Base-by-base conservation (phyloP, 2,797 vertebrate genomes). In the Smutsia gigantea region DNA sequence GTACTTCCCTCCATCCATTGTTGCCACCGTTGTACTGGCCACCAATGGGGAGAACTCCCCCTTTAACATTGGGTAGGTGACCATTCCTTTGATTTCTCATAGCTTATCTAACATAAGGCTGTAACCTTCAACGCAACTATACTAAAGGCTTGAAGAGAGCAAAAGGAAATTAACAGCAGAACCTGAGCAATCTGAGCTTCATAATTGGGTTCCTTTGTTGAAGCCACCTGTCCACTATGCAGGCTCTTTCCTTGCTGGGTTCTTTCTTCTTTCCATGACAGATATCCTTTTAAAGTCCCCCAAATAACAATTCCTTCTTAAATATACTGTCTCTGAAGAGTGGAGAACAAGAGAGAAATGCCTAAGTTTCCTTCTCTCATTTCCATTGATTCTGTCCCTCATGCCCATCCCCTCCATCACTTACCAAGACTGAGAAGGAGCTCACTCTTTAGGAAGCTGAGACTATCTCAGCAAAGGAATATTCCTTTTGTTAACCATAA, bases 401-500 rank as follows among this genome's bases (percentile, higher is more conserved):
- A 27, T 51, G 29, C 21, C 39, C 7, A 42, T 17, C 15, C 13
- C 7, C 12, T 72, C 25, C 7, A 46, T n/a, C 14, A 4, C 31
- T 64, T 88, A 39, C 0, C 29, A 49, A 89, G 10, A 1, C 13
- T 86, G 51, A 88, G 9, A 63, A 29, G 37, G 15, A 79, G 14
- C 39, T 97, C 42, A 85, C 6, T 66, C 37, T 75, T 61, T 71
- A 63, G 69, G 51, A 95, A 95, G 63, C 27, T 14, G 23, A 93
- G 95, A 77, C 21, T 75, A 17, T 78, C 68, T 90, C 71, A 90
- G n/a, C 39, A 69, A 61, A 90, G 42, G 34, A 75, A 59, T 25
- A 0, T 71, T 96, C 19, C 34, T 87, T n/a, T 81, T 68, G 37
- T 90, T 74, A 92, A 59, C 23, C 19, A 21, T 53, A 49, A 78